Evolutionary conservation across 2,888 invertebrate species (phyloP).

Genomic region (Cephonodes hylas): DNA sequence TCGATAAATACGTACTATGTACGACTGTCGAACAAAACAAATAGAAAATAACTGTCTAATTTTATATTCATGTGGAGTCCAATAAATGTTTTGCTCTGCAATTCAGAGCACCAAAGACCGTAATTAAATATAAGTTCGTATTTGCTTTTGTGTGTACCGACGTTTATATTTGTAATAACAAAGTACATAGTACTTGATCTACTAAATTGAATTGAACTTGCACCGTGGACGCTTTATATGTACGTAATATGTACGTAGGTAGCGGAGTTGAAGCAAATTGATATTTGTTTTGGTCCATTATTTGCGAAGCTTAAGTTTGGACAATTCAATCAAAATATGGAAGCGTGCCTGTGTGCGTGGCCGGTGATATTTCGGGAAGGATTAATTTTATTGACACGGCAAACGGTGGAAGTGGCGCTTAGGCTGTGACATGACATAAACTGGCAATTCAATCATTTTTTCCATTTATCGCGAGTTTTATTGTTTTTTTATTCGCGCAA

Average conservation of each 20-base stretch:
- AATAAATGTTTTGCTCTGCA: not conserved
- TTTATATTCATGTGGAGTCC: not conserved
- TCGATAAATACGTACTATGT: too few relatives aligned
- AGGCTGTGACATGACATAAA: constrained; percentile 47
- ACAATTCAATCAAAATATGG: constrained; percentile 73
- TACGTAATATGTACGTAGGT: constrained; percentile 28
- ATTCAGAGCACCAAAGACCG: not conserved
- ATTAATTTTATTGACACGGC: constrained; percentile 69
- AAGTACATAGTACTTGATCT: constrained; percentile 18
- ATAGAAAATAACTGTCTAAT: not conserved
- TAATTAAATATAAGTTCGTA: not conserved
- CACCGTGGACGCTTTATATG: constrained; percentile 28
- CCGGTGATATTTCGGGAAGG: constrained; percentile 56
- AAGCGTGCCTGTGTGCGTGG: constrained; percentile 46
- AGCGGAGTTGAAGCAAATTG: constrained; percentile 50
- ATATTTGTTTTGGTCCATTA: constrained; percentile 63
- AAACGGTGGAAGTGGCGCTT: constrained; percentile 55
- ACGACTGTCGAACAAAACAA: not conserved
- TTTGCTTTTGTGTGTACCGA: not conserved
- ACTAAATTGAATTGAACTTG: constrained; percentile 38
- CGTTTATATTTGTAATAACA: not conserved
- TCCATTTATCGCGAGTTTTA: not conserved
- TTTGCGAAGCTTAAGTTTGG: constrained; percentile 67
- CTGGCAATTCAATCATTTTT: constrained; percentile 31
- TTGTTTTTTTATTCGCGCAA: not conserved